A percentile compares a stretch with the other conserved stretches of the same genome.
Evolutionary conservation across 2,888 invertebrate genomes (phyloP).

Genomic region (Crematogaster levior): DNA sequence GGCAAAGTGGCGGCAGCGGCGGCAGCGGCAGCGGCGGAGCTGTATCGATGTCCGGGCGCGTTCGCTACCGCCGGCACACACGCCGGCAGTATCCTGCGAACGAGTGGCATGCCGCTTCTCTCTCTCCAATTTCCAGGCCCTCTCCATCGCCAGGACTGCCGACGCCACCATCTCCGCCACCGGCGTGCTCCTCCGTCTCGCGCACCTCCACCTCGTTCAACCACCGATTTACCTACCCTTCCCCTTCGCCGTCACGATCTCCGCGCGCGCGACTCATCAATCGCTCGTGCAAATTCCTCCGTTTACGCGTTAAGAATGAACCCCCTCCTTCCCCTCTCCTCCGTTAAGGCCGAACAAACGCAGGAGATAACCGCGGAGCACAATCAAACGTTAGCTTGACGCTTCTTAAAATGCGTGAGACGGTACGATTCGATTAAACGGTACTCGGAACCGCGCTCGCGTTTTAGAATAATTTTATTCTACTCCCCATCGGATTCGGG

Average conservation of each 20-base stretch:
- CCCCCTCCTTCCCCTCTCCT: too few relatives aligned
- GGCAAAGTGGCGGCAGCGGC: slow-evolving; percentile 75
- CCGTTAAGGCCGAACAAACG: not conserved
- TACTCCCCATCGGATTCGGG: slow-evolving; percentile 14
- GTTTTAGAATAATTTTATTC: slow-evolving; percentile 34
- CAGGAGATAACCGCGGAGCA: not conserved
- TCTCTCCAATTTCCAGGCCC: slow-evolving; percentile 33
- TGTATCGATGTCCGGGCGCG: slow-evolving; percentile 82
- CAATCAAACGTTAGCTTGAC: not conserved
- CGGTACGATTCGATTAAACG: not conserved
- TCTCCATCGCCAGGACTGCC: slow-evolving; percentile 15
- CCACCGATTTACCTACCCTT: not conserved
- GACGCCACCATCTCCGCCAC: slow-evolving; percentile 22
- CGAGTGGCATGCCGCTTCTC: slow-evolving; percentile 65
- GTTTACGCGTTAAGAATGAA: not conserved
- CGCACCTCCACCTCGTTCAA: slow-evolving; percentile 11
- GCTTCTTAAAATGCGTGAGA: slow-evolving; percentile 10
- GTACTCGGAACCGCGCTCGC: not conserved
- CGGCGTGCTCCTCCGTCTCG: slow-evolving; percentile 7
- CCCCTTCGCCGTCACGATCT: not conserved
- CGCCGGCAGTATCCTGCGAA: slow-evolving; percentile 73
- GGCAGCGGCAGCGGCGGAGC: slow-evolving; percentile 72
- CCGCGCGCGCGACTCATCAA: slow-evolving; percentile 47
- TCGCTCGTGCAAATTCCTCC: slow-evolving; percentile 44
- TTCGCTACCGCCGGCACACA: slow-evolving; percentile 78